These are phyloP conservation scores for Thomomys bottae DNA, from an alignment of 2,113 vertebrate genomes.

Conservation along the genomic window DNA sequence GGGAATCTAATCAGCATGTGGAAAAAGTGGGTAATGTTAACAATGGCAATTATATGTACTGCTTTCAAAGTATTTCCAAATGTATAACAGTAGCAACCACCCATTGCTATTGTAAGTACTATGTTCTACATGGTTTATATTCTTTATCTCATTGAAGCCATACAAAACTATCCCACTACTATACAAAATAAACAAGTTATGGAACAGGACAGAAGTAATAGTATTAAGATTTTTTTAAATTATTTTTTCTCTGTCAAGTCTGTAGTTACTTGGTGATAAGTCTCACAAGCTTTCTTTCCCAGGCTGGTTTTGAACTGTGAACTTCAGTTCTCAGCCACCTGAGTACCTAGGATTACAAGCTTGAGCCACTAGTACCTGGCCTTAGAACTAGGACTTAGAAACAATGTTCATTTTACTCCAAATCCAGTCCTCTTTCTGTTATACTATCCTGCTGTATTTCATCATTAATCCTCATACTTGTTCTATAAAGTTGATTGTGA, in stretches of 20 bases:
- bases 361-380: too few relatives aligned
- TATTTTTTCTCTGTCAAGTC: too few relatives aligned
- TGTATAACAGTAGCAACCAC: neutral
- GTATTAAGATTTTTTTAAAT: neutral
- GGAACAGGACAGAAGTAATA: neutral
- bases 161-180: constrained; percentile 17
- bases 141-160: constrained; percentile 14
- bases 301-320: too few relatives aligned
- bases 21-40: neutral
- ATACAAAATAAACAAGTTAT: constrained; percentile 7
- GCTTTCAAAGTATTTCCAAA: constrained; percentile 28
- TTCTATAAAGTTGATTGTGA: neutral
- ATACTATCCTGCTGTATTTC: neutral
- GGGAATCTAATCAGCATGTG: neutral
- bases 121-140: neutral
- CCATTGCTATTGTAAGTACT: neutral
- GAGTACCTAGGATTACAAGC: too few relatives aligned
- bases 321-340: too few relatives aligned
- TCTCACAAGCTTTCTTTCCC: too few relatives aligned
- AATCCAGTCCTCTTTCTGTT: neutral
- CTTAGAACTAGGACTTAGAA: constrained; percentile 40
- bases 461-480: neutral
- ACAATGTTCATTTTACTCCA: constrained; percentile 14
- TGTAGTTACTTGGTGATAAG: too few relatives aligned
- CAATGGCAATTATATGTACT: neutral